phyloP scores from a whole-genome alignment of 2,888 invertebrate species.

The Cotesia congregata region DNA sequence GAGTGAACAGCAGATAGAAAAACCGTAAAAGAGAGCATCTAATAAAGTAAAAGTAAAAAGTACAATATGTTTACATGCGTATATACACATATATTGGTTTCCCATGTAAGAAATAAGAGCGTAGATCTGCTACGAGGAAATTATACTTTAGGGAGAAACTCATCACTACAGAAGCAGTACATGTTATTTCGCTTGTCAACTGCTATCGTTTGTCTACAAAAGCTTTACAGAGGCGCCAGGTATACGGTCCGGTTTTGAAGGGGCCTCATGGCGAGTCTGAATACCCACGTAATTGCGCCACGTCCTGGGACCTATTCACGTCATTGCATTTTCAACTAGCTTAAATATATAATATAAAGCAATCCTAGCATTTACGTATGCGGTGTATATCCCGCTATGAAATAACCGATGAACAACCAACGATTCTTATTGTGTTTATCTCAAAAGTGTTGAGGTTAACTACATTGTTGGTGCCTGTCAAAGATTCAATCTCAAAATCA shows the following conservation, averaged over 20 bases:
- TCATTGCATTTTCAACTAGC: conserved; percentile 28
- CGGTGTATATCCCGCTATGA: not conserved
- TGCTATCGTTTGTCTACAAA: conserved; percentile 22
- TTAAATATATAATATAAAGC: not conserved
- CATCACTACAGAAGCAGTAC: conserved; percentile 40
- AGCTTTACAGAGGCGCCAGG: conserved; percentile 54
- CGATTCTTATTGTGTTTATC: not conserved
- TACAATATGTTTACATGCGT: conserved; percentile 40
- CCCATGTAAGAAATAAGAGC: conserved; percentile 60
- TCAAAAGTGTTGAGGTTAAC: conserved; percentile 13
- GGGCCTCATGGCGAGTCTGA: conserved; percentile 56
- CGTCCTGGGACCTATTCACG: conserved; percentile 44
- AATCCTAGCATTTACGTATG: not conserved
- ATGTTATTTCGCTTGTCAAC: conserved; percentile 27
- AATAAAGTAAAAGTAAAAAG: conserved; percentile 21
- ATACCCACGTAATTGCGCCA: conserved; percentile 50
- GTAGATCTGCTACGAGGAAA: conserved; percentile 48
- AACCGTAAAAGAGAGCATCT: conserved; percentile 58
- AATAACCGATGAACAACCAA: not conserved
- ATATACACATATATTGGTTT: conserved; percentile 59
- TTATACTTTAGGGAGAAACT: conserved; percentile 43
- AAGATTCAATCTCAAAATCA: conserved; percentile 3
- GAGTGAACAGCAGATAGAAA: conserved; percentile 15
- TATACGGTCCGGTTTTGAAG: conserved; percentile 38
- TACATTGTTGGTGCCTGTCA: conserved; percentile 21